Base-by-base conservation (phyloP, 2,797 vertebrate genomes). In the Craterocephalus amniculus region DNA sequence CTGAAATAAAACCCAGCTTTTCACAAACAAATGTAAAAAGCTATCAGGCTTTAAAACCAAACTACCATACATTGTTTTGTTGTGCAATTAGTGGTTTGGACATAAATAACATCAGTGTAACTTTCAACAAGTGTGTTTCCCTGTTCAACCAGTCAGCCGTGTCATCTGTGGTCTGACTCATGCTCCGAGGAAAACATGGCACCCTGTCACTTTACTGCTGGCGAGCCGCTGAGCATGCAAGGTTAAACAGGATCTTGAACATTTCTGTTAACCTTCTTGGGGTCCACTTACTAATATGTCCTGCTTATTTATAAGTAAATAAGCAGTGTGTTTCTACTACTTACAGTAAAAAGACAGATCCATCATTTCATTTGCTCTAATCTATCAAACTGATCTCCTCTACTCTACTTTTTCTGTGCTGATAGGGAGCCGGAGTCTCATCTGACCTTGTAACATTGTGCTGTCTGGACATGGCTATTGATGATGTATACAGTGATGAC, bases 121-220 rank as follows among this genome's bases (percentile, higher is more conserved):
- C 74, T 75, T 72, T 69, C 2, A 31, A 71, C 65, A 72, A 77
- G 55, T 58, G 40, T 65, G 40, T 78, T 80, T 86, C 76, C 81
- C 79, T 74, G 82, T 89, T 83, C 75, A 80, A 86, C 77, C 62
- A 81, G 77, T 72, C 59, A 80, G 71, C 78, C 78, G 20, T 86
- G 78, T 84, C 78, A 70, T 76, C 65, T 84, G 69, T 74, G 72
- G 74, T 79, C 58, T 89, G 80, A 89, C 61, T 89, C 80, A 81
- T 81, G 55, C 22, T 66, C 32, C 71, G 59, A 76, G 76, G 58
- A 74, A 26, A 67, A 62, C 74, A 57, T 51, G 49, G 78, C 56
- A 74, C 26, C 67, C 71, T 72, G 71, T 84, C 74, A 75, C 81
- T 79, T 63, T 43, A 74, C 63, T 75, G 72, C 31, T 58, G 57